Percentiles rank a stretch among this genome's conserved stretches.
Conservation (phyloP, 2,113 vertebrate species). For the Phainopepla nitens region DNA sequence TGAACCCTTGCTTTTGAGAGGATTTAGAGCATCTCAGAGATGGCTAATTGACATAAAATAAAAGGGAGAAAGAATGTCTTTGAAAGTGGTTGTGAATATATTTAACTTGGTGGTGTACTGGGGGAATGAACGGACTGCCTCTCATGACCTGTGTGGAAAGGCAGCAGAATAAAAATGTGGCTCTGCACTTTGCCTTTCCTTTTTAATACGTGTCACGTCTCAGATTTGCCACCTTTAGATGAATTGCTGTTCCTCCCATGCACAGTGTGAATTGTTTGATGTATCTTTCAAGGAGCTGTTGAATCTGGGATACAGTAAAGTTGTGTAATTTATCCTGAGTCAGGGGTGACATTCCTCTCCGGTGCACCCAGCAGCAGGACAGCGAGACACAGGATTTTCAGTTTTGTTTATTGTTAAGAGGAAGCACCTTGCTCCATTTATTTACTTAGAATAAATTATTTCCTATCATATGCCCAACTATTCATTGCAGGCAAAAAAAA, state of each 20-base stretch:
- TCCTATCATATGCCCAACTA: neutral
- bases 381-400: neutral
- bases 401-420: neutral
- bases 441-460: neutral
- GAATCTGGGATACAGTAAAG: neutral
- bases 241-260: constrained; percentile 36
- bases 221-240: constrained; percentile 36
- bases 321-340: neutral
- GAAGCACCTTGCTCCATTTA: neutral
- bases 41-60: constrained; percentile 26
- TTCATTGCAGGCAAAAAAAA: neutral
- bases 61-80: neutral
- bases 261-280: constrained; percentile 30
- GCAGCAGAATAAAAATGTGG: constrained; percentile 37
- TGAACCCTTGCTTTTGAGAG: neutral
- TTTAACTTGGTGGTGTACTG: constrained; percentile 15
- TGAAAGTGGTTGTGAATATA: constrained; percentile 16
- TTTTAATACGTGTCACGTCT: constrained; percentile 31
- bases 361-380: neutral
- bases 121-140: neutral
- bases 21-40: neutral
- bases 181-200: constrained; percentile 12
- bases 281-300: constrained; percentile 22
- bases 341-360: neutral
- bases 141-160: constrained; percentile 3